Conservation (phyloP, 2,797 vertebrate species). For the Mionectes olivaceus region DNA sequence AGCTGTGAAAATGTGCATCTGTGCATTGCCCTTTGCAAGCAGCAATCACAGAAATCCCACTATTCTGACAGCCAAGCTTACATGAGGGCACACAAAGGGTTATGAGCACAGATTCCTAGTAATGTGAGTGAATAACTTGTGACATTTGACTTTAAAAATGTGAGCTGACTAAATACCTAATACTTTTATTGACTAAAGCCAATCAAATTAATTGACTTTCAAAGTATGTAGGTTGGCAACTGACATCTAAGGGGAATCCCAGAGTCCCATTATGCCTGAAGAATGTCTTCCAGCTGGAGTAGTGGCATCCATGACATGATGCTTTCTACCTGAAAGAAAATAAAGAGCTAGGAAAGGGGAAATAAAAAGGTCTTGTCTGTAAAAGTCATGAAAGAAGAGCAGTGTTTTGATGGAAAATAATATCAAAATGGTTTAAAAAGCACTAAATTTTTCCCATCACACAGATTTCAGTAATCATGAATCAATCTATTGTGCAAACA, state of each 20-base stretch:
- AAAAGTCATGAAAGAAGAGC: background rate
- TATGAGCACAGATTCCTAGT: background rate
- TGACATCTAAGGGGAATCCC: background rate
- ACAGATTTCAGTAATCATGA: constrained; percentile 44
- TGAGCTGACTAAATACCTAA: background rate
- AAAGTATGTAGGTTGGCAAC: background rate
- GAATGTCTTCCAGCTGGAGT: constrained; percentile 5
- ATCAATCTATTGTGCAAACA: constrained; percentile 42
- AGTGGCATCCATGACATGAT: background rate
- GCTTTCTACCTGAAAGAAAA: background rate
- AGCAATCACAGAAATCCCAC: background rate
- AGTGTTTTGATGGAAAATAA: background rate
- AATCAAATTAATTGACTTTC: background rate
- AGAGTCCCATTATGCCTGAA: background rate
- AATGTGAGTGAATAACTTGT: background rate
- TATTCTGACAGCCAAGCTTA: background rate
- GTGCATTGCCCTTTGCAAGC: background rate
- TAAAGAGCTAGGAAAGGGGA: background rate
- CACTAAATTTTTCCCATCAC: constrained; percentile 5
- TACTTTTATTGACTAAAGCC: background rate
- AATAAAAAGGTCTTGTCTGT: background rate
- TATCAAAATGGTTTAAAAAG: constrained; percentile 17
- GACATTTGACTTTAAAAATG: background rate
- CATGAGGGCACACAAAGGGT: background rate
- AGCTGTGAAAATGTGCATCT: background rate